These are phyloP conservation scores for Pandemis corylana DNA, from an alignment of 2,888 invertebrate genomes.

Conservation along the genomic window DNA sequence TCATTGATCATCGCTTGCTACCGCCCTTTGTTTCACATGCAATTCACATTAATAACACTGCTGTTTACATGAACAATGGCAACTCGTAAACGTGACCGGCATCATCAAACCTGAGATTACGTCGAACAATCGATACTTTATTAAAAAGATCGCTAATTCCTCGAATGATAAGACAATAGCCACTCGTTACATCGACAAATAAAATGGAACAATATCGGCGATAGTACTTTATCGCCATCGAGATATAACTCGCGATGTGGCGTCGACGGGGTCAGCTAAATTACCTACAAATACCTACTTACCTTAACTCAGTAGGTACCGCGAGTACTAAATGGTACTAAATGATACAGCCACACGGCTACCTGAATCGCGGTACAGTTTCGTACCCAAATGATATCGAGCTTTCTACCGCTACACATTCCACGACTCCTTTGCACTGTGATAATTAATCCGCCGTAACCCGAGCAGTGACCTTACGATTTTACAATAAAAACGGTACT, in stretches of 20 bases:
- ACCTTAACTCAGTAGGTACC: background rate
- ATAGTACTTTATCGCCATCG: conserved; percentile 73
- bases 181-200: conserved; percentile 57
- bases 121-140: conserved; percentile 52
- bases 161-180: conserved; percentile 69
- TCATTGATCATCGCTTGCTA: background rate
- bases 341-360: background rate
- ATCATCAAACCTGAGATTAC: conserved; percentile 40
- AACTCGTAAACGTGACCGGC: conserved; percentile 14
- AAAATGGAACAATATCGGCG: conserved; percentile 66
- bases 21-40: background rate
- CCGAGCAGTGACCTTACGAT: conserved; percentile 50
- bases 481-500: conserved; percentile 56
- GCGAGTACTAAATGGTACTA: conserved; percentile 2
- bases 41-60: conserved; percentile 25
- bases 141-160: conserved; percentile 52
- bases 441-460: conserved; percentile 56
- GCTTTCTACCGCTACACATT: conserved; percentile 59
- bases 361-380: conserved; percentile 37
- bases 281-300: conserved; percentile 28
- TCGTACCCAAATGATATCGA: conserved; percentile 43
- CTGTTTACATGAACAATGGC: conserved; percentile 24
- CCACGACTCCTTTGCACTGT: conserved; percentile 38
- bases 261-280: conserved; percentile 26
- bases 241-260: conserved; percentile 55